Evolutionary conservation across 2,888 invertebrate genomes (phyloP).

Genomic region (Chaetoderma sp.): DNA sequence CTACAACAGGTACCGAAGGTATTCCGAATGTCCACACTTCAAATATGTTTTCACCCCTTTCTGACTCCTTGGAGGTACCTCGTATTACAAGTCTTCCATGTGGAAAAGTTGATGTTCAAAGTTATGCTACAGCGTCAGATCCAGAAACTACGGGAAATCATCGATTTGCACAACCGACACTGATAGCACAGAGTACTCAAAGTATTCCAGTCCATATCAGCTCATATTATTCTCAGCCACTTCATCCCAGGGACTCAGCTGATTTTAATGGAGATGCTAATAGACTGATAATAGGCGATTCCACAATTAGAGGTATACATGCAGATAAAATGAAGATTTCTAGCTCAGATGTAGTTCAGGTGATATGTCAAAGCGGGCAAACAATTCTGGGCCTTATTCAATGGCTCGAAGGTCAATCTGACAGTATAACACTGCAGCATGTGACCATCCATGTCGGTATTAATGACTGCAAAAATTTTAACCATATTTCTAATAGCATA

Average conservation of each 20-base stretch:
- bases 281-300: not conserved
- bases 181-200: no score
- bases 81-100: no score
- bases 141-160: no score
- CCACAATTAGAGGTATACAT: constrained; percentile 1
- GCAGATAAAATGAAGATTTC: not conserved
- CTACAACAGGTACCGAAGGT: no score
- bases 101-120: no score
- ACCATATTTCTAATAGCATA: not conserved
- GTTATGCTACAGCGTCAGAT: no score
- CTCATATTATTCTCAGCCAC: not conserved
- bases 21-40: no score
- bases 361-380: not conserved
- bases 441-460: not conserved
- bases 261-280: no score
- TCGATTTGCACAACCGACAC: no score
- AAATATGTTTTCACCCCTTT: no score
- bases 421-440: not conserved
- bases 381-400: not conserved
- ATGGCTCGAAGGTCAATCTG: not conserved
- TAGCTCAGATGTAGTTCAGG: not conserved
- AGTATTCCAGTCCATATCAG: not conserved
- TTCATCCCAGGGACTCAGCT: no score
- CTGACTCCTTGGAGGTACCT: no score
- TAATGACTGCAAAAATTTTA: not conserved